Evolutionary conservation across 2,888 invertebrate genomes (phyloP), one percentile per base, ranked within the genome.

Genomic region (Choreutis nemorana): DNA sequence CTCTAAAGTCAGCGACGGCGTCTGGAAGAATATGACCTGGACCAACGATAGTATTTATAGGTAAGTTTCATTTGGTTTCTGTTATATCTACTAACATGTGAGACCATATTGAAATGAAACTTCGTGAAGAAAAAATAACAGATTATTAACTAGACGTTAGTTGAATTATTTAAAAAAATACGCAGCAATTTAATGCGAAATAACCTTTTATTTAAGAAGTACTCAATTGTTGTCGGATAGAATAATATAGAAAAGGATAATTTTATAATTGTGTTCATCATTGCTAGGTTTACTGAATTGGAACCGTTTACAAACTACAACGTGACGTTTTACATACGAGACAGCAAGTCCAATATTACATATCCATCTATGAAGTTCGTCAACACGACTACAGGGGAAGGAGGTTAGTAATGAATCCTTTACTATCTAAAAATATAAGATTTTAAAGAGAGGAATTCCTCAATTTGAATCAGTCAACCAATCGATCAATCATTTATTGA

Each of bases 241-340:
- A n/a, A 9, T 23, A 5, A 8, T 23, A 9, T 23, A 5, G 6
- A 5, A 23, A n/a, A n/a, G 10, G 10, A n/a, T n/a, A n/a, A n/a
- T n/a, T n/a, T 26, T 9, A 18, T 6, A 31, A 16, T 28, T 14
- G 5, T n/a, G 23, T 30, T 7, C 34, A 24, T 27, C 31, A 70
- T 31, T 82, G 70, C n/a, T 53, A 81, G 80, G 23, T 91, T 92
- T 46, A 79, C 68, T 0, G 59, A 82, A 29, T 66, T 93, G 26
- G 72, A 82, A 35, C 86, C 92, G 0, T 89, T 72, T 46, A 90
- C 90, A 0, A 71, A 78, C n/a, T 93, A 93, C 53, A 90, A 90
- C 41, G 80, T 91, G 34, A 91, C 91, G 0, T 87, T 92, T 28
- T 91, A 86, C 57, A 87, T 90, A 0, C 72, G 83, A 30, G 56